Evolutionary conservation across 2,797 vertebrate genomes (phyloP).

Genomic region (Ibycter americanus): DNA sequence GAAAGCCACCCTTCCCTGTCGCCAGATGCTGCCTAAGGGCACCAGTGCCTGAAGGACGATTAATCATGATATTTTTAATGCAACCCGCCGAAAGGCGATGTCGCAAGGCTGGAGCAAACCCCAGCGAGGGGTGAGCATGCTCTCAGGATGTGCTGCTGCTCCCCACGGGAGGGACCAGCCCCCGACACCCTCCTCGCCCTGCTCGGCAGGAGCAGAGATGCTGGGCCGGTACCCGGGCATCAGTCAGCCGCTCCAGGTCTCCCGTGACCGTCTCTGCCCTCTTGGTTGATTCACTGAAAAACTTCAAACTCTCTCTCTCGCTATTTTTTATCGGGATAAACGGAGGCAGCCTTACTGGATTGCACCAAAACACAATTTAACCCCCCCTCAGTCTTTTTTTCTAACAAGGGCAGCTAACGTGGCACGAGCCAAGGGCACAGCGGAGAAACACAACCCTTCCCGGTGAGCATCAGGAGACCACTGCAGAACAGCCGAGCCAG

Average conservation of each 20-base stretch:
- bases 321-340: background rate
- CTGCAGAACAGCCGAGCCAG: background rate
- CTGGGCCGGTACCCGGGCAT: background rate
- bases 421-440: background rate
- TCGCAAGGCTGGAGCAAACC: background rate
- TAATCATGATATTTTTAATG: background rate
- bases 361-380: background rate
- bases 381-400: background rate
- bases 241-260: background rate
- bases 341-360: background rate
- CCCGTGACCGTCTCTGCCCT: rapidly evolving
- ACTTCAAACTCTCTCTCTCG: background rate
- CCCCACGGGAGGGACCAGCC: background rate
- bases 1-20: background rate
- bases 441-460: background rate
- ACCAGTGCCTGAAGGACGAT: background rate
- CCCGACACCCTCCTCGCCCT: background rate
- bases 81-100: rapidly evolving
- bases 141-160: background rate
- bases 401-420: background rate
- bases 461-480: background rate
- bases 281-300: background rate
- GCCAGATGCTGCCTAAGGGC: background rate
- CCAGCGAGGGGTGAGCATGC: rapidly evolving
- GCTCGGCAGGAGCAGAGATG: background rate